Evolutionary conservation across 2,113 vertebrate species (phyloP).

Genomic region (Syrmaticus mikado): DNA sequence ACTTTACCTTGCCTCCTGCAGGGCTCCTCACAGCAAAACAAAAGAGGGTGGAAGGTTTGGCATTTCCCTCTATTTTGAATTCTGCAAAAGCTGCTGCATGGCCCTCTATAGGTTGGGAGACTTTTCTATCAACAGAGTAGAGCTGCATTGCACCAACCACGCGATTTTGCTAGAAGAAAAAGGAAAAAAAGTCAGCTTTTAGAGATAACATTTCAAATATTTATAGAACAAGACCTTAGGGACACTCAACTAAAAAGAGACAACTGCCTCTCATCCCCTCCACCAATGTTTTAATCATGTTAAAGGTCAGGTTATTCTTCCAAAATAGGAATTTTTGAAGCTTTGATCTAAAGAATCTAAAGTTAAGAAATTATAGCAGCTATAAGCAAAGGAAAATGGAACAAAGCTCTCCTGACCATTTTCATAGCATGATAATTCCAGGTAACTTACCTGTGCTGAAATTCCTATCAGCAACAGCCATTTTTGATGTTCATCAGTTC

Average conservation of each 20-base stretch:
- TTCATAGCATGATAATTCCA: neutral
- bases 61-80: slow-evolving; percentile 91
- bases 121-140: slow-evolving; percentile 93
- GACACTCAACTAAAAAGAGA: neutral
- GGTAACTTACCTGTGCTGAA: slow-evolving; percentile 88
- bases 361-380: neutral
- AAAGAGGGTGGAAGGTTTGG: slow-evolving; percentile 89
- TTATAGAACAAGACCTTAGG: neutral
- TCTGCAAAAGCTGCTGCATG: slow-evolving; percentile 93
- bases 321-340: neutral
- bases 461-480: slow-evolving; percentile 93
- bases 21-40: slow-evolving; percentile 91
- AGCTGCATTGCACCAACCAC: slow-evolving; percentile 94
- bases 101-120: slow-evolving; percentile 93
- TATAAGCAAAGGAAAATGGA: neutral
- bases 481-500: slow-evolving; percentile 91
- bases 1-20: slow-evolving; percentile 89
- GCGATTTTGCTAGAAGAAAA: slow-evolving; percentile 87
- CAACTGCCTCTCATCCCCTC: neutral
- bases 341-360: neutral
- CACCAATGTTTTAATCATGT: rapidly evolving
- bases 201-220: neutral
- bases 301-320: neutral
- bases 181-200: neutral
- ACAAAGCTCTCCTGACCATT: rapidly evolving